Evolutionary conservation across 2,797 vertebrate genomes (phyloP).

Genomic region (Petrocephalus schoutedeni): DNA sequence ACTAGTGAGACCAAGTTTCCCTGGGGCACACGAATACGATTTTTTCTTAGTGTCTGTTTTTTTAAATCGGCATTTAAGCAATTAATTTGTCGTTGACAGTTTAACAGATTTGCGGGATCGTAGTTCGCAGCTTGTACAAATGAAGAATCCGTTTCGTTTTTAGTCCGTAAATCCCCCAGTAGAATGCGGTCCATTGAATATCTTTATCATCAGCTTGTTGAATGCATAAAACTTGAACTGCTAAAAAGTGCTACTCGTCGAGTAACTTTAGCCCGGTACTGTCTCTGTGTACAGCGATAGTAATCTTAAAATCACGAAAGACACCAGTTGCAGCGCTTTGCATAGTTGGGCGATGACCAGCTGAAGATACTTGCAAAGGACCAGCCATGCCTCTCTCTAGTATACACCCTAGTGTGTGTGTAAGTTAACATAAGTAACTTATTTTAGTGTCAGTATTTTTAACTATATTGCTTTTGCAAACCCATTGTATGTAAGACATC

Average conservation of each 20-base stretch:
- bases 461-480: background rate
- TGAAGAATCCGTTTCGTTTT: background rate
- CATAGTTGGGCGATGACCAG: background rate
- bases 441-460: background rate
- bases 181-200: background rate
- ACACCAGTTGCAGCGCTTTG: background rate
- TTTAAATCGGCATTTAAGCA: background rate
- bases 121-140: background rate
- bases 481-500: background rate
- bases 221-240: background rate
- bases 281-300: background rate
- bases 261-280: background rate
- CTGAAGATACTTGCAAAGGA: background rate
- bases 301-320: background rate
- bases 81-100: background rate
- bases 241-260: background rate
- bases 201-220: background rate
- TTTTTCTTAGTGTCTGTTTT: background rate
- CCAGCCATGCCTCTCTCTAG: background rate
- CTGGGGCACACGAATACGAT: background rate
- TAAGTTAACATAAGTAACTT: background rate
- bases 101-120: background rate
- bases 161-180: background rate
- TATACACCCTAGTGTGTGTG: background rate
- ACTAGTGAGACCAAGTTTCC: background rate